phyloP scores from a whole-genome alignment of 2,888 invertebrate species.

The Ormyrus pomaceus region DNA sequence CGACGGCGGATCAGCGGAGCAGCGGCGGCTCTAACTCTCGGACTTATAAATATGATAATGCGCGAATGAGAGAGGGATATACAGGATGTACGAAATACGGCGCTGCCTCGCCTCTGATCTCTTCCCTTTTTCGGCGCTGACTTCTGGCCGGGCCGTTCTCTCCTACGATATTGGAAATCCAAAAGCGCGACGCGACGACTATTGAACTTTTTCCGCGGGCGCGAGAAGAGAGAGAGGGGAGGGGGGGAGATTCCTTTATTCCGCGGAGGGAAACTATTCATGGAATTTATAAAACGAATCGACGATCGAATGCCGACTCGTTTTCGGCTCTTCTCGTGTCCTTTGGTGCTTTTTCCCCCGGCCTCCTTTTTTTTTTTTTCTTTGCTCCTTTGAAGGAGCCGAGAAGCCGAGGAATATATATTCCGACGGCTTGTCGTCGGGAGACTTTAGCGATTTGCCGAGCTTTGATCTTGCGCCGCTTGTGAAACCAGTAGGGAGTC shows the following conservation, averaged over 20 bases:
- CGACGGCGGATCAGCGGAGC: slow-evolving; percentile 26
- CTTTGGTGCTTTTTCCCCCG: neutral
- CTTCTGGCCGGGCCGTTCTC: neutral
- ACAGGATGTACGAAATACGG: slow-evolving; percentile 27
- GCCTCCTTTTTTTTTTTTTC: neutral
- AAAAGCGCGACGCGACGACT: slow-evolving; percentile 56
- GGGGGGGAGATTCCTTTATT: slow-evolving; percentile 36
- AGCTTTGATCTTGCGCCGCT: neutral
- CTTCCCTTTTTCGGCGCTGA: neutral
- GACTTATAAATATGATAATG: slow-evolving; percentile 76
- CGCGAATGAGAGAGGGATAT: slow-evolving; percentile 54
- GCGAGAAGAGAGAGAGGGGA: neutral
- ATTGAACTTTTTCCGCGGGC: slow-evolving; percentile 30
- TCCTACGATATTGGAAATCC: slow-evolving; percentile 69
- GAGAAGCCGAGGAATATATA: neutral
- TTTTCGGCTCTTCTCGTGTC: slow-evolving; percentile 3
- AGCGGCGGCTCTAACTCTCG: slow-evolving; percentile 40
- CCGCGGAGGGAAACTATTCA: slow-evolving; percentile 23
- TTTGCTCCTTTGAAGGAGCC: neutral
- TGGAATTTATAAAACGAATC: slow-evolving; percentile 50
- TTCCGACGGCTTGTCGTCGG: neutral
- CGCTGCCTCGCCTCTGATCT: neutral
- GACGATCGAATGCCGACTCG: slow-evolving; percentile 20
- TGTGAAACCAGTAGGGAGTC: neutral
- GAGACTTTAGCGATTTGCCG: neutral